Evolutionary conservation across 2,888 invertebrate species (phyloP).

Genomic region (Pecten maximus): DNA sequence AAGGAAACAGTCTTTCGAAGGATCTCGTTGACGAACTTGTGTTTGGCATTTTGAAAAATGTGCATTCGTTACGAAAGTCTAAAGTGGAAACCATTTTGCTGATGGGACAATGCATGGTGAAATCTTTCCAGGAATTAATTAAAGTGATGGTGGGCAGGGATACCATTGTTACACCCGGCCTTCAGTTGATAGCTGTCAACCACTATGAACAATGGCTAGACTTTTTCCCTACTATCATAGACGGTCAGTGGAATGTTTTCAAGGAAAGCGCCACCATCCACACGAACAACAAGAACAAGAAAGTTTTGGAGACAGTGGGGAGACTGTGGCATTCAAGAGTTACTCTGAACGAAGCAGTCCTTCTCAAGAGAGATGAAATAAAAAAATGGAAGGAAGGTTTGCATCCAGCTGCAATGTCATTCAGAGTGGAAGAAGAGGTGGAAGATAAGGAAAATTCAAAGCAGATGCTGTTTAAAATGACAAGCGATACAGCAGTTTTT

Average conservation of each 20-base stretch:
- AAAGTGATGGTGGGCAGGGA: background rate
- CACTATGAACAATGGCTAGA: background rate
- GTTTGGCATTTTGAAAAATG: background rate
- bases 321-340: background rate
- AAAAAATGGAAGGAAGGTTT: background rate
- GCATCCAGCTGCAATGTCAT: background rate
- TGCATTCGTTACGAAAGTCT: background rate
- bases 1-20: background rate
- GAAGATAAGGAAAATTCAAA: background rate
- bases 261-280: background rate
- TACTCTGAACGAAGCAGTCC: background rate
- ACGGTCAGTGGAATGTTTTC: background rate
- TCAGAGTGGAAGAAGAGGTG: background rate
- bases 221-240: background rate
- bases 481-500: background rate
- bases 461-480: background rate
- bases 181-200: background rate
- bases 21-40: background rate
- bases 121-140: background rate
- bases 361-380: background rate
- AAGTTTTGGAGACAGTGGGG: background rate
- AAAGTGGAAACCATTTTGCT: background rate
- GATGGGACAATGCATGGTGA: background rate
- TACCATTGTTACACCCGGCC: background rate
- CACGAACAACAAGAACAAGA: background rate